Evolutionary conservation across 2,113 vertebrate species (phyloP).

Genomic region (Stictonetta naevosa): DNA sequence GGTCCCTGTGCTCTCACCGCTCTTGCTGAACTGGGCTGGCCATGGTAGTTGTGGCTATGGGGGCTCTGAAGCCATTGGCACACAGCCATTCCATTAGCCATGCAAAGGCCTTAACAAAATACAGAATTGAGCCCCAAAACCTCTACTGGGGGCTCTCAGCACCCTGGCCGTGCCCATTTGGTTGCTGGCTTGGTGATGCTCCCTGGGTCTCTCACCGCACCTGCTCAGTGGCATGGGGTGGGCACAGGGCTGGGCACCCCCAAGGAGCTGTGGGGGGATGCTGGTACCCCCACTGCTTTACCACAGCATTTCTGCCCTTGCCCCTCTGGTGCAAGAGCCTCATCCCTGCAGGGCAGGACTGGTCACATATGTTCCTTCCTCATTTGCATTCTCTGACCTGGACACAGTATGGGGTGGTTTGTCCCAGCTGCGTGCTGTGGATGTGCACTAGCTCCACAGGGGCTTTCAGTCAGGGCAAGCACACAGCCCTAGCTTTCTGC

Average conservation of each 20-base stretch:
- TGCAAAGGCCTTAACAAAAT: not conserved
- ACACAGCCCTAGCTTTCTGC: no score
- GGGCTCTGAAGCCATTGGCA: not conserved
- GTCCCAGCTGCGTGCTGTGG: no score
- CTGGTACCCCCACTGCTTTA: not conserved
- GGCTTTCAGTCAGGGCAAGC: no score
- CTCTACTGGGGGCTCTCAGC: not conserved
- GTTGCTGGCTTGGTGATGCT: not conserved
- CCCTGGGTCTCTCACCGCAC: not conserved
- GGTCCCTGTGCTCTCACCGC: not conserved
- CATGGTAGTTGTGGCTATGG: not conserved
- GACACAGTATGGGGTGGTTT: no score
- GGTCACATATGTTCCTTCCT: not conserved
- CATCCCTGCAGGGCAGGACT: not conserved
- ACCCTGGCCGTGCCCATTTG: not conserved
- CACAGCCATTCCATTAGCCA: not conserved
- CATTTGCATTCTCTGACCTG: not conserved
- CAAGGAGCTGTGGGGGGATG: not conserved
- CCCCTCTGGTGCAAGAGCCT: not conserved
- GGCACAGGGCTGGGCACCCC: not conserved
- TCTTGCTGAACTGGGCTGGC: not conserved
- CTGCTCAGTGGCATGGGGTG: not conserved
- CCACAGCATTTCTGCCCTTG: not conserved
- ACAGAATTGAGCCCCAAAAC: not conserved
- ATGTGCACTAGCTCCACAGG: no score